Evolutionary conservation across 2,888 invertebrate genomes (phyloP).

Genomic region (Lumbricus terrestris): DNA sequence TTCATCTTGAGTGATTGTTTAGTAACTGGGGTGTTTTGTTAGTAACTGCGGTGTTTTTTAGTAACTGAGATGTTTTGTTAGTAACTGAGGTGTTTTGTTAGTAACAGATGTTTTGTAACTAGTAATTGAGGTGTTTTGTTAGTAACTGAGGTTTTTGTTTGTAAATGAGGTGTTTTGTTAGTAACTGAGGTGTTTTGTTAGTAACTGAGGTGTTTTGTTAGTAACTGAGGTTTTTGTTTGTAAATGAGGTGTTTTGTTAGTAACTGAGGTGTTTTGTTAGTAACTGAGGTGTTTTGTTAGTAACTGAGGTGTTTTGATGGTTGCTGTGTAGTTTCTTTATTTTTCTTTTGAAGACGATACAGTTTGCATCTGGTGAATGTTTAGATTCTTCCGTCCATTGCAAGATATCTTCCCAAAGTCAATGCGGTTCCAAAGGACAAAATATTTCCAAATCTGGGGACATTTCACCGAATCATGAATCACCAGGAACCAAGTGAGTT

Average conservation of each 20-base stretch:
- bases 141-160: too few species aligned
- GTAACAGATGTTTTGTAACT: too few species aligned
- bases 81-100: background rate
- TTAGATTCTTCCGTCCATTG: background rate
- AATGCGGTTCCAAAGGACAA: slow-evolving; percentile 42
- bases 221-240: too few species aligned
- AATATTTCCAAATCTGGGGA: slow-evolving; percentile 47
- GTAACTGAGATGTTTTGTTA: background rate
- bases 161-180: too few species aligned
- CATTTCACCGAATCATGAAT: slow-evolving; percentile 48
- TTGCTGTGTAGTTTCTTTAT: background rate
- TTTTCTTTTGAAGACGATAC: background rate
- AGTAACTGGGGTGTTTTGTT: too few species aligned
- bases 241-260: too few species aligned
- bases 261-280: too few species aligned
- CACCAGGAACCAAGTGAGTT: slow-evolving; percentile 46
- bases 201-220: too few species aligned
- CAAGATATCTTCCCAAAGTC: slow-evolving; percentile 38
- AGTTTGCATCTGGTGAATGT: background rate
- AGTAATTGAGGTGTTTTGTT: background rate
- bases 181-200: too few species aligned
- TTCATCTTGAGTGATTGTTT: too few species aligned
- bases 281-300: too few species aligned
- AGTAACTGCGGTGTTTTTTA: too few species aligned
- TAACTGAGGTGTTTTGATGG: background rate